Evolutionary conservation across 2,888 invertebrate species (phyloP).

Genomic region (Isotomurus palustris): DNA sequence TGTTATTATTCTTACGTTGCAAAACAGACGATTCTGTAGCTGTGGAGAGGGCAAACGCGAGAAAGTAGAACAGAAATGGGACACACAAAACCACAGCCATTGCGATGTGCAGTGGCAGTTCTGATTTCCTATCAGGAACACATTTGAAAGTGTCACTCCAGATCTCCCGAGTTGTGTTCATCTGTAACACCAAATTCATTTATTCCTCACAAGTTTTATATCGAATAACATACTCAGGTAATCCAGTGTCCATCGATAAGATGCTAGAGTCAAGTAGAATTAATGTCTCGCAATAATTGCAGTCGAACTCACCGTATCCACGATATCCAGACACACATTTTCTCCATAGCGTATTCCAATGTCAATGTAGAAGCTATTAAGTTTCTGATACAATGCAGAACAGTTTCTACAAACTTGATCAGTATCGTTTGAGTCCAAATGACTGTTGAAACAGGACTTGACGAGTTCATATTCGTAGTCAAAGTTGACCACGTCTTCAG

Average conservation of each 20-base stretch:
- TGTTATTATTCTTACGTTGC: conserved; percentile 35
- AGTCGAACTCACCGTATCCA: conserved; percentile 62
- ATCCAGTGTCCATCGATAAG: no score
- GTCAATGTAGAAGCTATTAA: conserved; percentile 59
- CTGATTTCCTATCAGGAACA: conserved; percentile 55
- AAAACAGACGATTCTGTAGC: conserved; percentile 42
- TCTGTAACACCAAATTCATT: conserved; percentile 52
- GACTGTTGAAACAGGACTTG: conserved; percentile 41
- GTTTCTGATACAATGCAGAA: conserved; percentile 54
- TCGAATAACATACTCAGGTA: no score
- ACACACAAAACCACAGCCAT: conserved; percentile 55
- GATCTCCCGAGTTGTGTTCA: conserved; percentile 61
- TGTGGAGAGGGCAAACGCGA: conserved; percentile 48
- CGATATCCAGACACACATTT: conserved; percentile 64
- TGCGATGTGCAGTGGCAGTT: conserved; percentile 57
- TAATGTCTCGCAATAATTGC: no score
- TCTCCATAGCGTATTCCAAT: conserved; percentile 58
- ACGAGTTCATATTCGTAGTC: conserved; percentile 35
- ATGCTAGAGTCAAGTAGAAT: no score
- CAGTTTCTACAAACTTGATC: conserved; percentile 59
- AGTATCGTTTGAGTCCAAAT: conserved; percentile 45
- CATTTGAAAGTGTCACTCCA: conserved; percentile 61
- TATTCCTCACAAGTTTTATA: no score
- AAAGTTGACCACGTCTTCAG: conserved; percentile 56
- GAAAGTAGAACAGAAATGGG: conserved; percentile 59